Percentiles rank a stretch among this genome's conserved stretches.
These are phyloP conservation scores for Iphiclides podalirius DNA, from an alignment of 2,888 invertebrate species.

Conservation along the genomic window DNA sequence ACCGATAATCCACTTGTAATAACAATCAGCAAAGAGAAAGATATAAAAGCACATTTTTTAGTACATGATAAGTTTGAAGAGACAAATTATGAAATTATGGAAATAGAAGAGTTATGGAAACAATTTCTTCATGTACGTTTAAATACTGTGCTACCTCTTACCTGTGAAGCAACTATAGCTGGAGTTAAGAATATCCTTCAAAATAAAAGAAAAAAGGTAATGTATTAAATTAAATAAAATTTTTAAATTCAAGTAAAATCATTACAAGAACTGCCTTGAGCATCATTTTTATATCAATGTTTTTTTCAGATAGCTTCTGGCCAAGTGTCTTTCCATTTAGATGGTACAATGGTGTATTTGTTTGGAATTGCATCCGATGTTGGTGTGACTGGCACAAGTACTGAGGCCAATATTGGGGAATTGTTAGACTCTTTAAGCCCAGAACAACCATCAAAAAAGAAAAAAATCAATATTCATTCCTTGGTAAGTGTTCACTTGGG, in stretches of 20 bases:
- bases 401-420: slow-evolving; percentile 77
- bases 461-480: slow-evolving; percentile 57
- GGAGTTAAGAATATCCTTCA: slow-evolving; percentile 83
- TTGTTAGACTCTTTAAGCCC: slow-evolving; percentile 64
- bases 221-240: too few relatives aligned
- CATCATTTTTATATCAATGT: too few relatives aligned
- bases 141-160: slow-evolving; percentile 82
- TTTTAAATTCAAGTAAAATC: too few relatives aligned
- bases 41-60: slow-evolving; percentile 83
- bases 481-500: slow-evolving; percentile 47
- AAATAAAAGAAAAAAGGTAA: slow-evolving; percentile 82
- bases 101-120: slow-evolving; percentile 81
- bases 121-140: slow-evolving; percentile 86
- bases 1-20: slow-evolving; percentile 89
- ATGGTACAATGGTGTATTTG: slow-evolving; percentile 83
- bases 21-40: slow-evolving; percentile 71
- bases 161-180: slow-evolving; percentile 79
- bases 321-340: slow-evolving; percentile 85
- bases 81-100: slow-evolving; percentile 82
- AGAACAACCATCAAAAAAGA: slow-evolving; percentile 67
- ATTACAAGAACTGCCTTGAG: too few relatives aligned
- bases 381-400: slow-evolving; percentile 72
- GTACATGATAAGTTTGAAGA: slow-evolving; percentile 86
- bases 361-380: slow-evolving; percentile 82
- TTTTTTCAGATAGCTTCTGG: slow-evolving; percentile 82